Evolutionary conservation across 2,113 vertebrate species (phyloP), one percentile per base, ranked within the genome.

Genomic region (Corythoichthys haematopterus): DNA sequence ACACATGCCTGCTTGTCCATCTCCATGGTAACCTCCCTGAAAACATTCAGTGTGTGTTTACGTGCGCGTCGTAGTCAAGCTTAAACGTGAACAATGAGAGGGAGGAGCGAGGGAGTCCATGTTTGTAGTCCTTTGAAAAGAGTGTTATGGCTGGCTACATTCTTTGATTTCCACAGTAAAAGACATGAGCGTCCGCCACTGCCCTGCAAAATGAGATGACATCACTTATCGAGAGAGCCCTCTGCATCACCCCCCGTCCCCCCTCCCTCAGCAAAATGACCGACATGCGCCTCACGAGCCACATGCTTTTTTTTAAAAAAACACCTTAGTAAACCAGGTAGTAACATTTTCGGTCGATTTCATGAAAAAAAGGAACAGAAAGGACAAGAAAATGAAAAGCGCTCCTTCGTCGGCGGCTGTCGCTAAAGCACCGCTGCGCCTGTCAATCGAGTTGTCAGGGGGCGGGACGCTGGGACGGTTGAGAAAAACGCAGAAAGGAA

Each of bases 101-200:
- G 36, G 56, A 13, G 57, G n/a, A 3, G 4, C 59, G 70, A 81
- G 73, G 72, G 81, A 80, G 9, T 88, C 87, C 85, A 81, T 84
- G 82, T 90, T 87, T 87, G 83, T 78, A 84, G 87, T 90, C 80
- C 80, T 77, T 83, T 68, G 70, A 74, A 82, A 72, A 77, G 76
- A 75, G 68, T 88, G 91, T 86, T 90, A 90, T 88, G 90, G 91
- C 89, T 91, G 91, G 92, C 91, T 93, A 92, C 92, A 93, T 93
- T 92, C 92, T 93, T 90, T 93, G 92, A 88, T 91, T 91, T 92
- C 92, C 92, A 92, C 90, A 91, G 92, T 92, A 92, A 92, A 90
- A 91, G 91, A 92, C 90, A 92, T 92, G 91, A 90, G 91, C 89
- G 81, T 92, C 91, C 91, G 91, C 87, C 91, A 91, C 88, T 92